Conservation (phyloP, 2,113 vertebrate genomes). For the Leucosticte australis region DNA sequence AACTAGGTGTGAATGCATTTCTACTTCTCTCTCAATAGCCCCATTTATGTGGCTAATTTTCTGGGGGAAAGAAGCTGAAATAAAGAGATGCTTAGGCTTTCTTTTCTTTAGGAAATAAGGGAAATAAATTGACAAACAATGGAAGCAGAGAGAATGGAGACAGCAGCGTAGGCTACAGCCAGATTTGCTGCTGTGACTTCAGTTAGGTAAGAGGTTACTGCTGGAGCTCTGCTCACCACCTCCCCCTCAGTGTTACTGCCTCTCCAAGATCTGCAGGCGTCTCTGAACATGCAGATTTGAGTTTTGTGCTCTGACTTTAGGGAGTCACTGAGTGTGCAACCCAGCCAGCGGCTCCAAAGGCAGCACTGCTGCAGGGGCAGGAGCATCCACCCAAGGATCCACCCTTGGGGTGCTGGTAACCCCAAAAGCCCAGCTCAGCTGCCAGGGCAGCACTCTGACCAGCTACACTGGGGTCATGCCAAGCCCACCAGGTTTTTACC, state of each 20-base stretch:
- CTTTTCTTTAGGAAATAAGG: not conserved
- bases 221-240: not conserved
- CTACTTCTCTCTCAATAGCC: not conserved
- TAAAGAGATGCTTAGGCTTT: not conserved
- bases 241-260: not conserved
- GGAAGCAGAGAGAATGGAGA: not conserved
- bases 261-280: not conserved
- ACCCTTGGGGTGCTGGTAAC: not conserved
- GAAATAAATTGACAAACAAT: not conserved
- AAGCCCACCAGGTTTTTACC: not conserved
- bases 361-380: not conserved
- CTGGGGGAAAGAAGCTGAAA: not conserved
- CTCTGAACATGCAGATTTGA: not conserved
- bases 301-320: not conserved
- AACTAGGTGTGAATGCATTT: not conserved
- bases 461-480: not conserved
- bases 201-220: not conserved
- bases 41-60: not conserved
- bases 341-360: not conserved
- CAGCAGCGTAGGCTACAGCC: not conserved
- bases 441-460: not conserved
- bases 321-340: not conserved
- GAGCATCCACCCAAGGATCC: not conserved
- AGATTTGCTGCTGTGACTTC: not conserved
- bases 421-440: not conserved